Conservation (phyloP, 2,113 vertebrate genomes). For the Neotoma lepida region DNA sequence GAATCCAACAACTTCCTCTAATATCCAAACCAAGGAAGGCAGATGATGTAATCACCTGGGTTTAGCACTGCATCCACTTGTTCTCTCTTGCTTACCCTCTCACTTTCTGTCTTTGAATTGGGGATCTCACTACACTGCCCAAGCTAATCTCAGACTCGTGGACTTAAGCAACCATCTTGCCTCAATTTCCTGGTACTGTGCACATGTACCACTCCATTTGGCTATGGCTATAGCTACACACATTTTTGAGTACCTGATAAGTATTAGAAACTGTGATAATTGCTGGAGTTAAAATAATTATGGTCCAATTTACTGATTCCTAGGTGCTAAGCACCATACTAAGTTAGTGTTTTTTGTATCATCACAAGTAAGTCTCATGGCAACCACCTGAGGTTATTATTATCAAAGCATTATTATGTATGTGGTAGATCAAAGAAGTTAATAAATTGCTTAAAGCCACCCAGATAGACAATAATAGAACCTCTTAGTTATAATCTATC, state of each 20-base stretch:
- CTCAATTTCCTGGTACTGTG: not conserved
- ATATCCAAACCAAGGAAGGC: not conserved
- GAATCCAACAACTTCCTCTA: constrained; percentile 1
- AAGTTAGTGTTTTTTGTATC: not conserved
- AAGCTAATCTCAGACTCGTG: not conserved
- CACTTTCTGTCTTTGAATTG: not conserved
- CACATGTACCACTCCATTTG: no score
- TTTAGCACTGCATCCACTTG: not conserved
- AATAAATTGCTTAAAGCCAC: constrained; percentile 5
- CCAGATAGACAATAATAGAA: not conserved
- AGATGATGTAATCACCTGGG: not conserved
- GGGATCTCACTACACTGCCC: not conserved
- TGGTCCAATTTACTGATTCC: constrained; percentile 19
- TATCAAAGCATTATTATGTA: not conserved
- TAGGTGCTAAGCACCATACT: not conserved
- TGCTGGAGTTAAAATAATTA: constrained; percentile 53
- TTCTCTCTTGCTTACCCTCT: no score
- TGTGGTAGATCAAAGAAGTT: constrained; percentile 31
- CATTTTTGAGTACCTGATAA: constrained; percentile 7
- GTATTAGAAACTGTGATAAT: constrained; percentile 29
- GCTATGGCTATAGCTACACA: not conserved
- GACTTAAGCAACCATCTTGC: not conserved
- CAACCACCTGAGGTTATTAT: not conserved
- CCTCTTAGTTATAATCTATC: not conserved
- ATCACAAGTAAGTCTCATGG: constrained; percentile 1